phyloP scores from a whole-genome alignment of 2,888 invertebrate genomes.

The Dryadula phaetusa region DNA sequence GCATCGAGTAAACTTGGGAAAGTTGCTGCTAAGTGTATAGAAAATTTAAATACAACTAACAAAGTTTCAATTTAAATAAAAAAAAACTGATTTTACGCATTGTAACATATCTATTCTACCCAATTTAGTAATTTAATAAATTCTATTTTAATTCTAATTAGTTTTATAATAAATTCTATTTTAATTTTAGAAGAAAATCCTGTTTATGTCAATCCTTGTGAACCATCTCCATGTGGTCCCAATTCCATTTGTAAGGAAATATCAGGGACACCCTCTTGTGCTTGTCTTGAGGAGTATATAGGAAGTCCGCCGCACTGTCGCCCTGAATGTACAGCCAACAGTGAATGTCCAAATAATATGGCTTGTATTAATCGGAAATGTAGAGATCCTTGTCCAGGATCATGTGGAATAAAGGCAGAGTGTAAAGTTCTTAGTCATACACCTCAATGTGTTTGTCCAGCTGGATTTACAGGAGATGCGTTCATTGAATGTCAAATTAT shows the following conservation, averaged over 20 bases:
- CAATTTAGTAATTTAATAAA: neutral
- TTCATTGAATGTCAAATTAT: conserved; percentile 82
- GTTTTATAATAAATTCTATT: too few relatives aligned
- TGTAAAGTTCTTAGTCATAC: conserved; percentile 90
- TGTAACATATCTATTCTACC: too few relatives aligned
- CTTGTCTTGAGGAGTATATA: conserved; percentile 87
- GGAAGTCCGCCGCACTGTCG: conserved; percentile 89
- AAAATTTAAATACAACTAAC: too few relatives aligned
- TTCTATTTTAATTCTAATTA: conserved; percentile 54
- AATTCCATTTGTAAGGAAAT: conserved; percentile 86
- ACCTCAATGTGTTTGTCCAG: conserved; percentile 89
- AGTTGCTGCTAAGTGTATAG: too few relatives aligned
- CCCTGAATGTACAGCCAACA: conserved; percentile 89
- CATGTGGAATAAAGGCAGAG: conserved; percentile 89
- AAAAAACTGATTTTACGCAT: too few relatives aligned
- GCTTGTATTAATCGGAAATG: conserved; percentile 91
- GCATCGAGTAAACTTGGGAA: too few relatives aligned
- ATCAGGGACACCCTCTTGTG: conserved; percentile 87
- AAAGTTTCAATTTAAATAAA: too few relatives aligned
- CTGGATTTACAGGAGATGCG: conserved; percentile 86
- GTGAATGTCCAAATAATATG: conserved; percentile 87
- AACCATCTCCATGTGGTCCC: conserved; percentile 91
- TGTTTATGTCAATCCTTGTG: conserved; percentile 83
- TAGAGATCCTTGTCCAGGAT: conserved; percentile 88
- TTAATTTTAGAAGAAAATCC: conserved; percentile 62